These are phyloP conservation scores for Drosophila mayaguana DNA, from an alignment of 2,888 invertebrate species.

Conservation along the genomic window DNA sequence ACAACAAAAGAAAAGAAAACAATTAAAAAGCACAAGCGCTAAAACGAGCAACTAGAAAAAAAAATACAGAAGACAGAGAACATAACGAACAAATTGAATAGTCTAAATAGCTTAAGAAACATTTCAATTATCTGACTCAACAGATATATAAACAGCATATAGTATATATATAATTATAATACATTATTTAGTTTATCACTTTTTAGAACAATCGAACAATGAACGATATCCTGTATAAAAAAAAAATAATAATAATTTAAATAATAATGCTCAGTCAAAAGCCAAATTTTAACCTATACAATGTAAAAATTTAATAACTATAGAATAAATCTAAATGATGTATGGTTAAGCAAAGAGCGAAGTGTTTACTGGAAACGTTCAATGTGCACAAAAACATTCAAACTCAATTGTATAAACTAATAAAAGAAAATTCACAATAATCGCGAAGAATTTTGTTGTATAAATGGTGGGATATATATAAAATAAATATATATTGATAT, in stretches of 20 bases:
- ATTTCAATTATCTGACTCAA: conserved; percentile 22
- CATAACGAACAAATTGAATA: conserved; percentile 48
- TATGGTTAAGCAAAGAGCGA: conserved; percentile 36
- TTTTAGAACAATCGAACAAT: conserved; percentile 48
- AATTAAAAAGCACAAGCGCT: conserved; percentile 41
- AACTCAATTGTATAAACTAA: conserved; percentile 55
- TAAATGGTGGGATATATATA: not conserved
- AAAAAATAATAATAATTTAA: not conserved
- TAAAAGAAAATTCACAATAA: conserved; percentile 24
- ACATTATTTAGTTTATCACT: conserved; percentile 61
- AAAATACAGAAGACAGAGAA: conserved; percentile 22
- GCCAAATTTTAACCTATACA: conserved; percentile 68
- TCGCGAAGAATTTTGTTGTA: not conserved
- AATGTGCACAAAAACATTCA: conserved; percentile 50
- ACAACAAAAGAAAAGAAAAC: conserved; percentile 16
- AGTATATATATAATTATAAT: conserved; percentile 18
- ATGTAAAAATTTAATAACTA: conserved; percentile 65
- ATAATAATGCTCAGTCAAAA: conserved; percentile 67
- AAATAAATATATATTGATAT: not conserved
- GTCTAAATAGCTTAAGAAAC: conserved; percentile 38
- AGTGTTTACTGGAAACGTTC: conserved; percentile 21
- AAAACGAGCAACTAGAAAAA: conserved; percentile 12
- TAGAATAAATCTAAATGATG: conserved; percentile 29
- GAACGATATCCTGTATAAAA: conserved; percentile 57
- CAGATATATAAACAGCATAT: conserved; percentile 29